A percentile compares a stretch with the other conserved stretches of the same genome.
Evolutionary conservation across 2,888 invertebrate species (phyloP).

Genomic region (Cephus rjabovi): DNA sequence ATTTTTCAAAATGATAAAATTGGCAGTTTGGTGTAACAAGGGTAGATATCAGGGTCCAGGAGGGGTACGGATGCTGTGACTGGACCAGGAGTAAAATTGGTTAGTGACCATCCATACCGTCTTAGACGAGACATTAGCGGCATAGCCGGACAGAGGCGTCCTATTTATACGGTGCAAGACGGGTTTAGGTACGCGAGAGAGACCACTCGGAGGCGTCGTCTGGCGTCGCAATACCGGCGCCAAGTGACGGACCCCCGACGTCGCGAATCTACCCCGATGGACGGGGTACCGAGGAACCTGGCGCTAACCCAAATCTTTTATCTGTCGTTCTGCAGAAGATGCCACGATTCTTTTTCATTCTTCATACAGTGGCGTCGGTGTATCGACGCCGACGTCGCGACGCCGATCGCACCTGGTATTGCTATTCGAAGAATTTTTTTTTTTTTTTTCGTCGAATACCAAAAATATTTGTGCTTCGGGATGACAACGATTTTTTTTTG

Average conservation of each 20-base stretch:
- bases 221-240: constrained; percentile 44
- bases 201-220: neutral
- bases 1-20: too few species aligned
- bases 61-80: too few species aligned
- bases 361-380: too few species aligned
- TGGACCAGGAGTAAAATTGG: constrained; percentile 25
- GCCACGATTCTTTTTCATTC: too few species aligned
- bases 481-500: too few species aligned
- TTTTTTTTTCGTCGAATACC: too few species aligned
- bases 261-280: constrained; percentile 14
- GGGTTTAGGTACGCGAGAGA: constrained; percentile 16
- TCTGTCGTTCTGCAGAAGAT: neutral
- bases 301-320: constrained; percentile 54
- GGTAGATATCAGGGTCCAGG: too few species aligned
- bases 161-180: constrained; percentile 48
- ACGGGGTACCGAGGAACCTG: constrained; percentile 34
- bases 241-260: constrained; percentile 47
- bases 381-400: too few species aligned
- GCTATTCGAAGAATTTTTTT: too few species aligned
- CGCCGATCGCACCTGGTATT: too few species aligned
- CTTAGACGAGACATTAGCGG: constrained; percentile 47
- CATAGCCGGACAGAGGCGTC: constrained; percentile 48
- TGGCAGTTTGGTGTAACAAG: too few species aligned
- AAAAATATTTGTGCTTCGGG: too few species aligned
- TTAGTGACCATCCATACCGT: constrained; percentile 28